These are phyloP conservation scores for Gymnopithys bicolor DNA, from an alignment of 2,797 vertebrate species.

Conservation along the genomic window DNA sequence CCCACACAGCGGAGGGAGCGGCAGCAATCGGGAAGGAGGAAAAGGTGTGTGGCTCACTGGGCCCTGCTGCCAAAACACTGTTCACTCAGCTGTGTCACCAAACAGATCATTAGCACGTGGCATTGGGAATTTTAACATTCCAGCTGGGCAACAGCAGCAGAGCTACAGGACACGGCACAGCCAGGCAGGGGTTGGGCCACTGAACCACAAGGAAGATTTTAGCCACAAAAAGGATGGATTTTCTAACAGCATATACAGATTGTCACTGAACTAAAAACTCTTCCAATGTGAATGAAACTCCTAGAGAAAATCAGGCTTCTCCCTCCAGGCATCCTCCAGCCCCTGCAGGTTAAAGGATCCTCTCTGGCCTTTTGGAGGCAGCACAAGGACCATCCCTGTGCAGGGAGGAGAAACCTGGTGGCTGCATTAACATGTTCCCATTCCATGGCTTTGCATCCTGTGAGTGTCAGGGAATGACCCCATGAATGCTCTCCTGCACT, in stretches of 20 bases:
- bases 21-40: not conserved
- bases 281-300: not conserved
- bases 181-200: not conserved
- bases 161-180: not conserved
- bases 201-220: not conserved
- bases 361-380: not conserved
- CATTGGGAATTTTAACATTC: not conserved
- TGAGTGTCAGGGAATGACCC: not conserved
- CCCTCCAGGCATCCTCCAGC: not conserved
- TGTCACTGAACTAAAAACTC: not conserved
- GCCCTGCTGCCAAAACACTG: slow-evolving; percentile 13
- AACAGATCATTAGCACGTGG: not conserved
- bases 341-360: not conserved
- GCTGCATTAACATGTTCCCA: not conserved
- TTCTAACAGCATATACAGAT: not conserved
- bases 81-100: not conserved
- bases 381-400: not conserved
- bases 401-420: not conserved
- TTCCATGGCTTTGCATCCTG: not conserved
- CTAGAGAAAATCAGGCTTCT: not conserved
- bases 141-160: not conserved
- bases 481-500: not conserved
- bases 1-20: not conserved
- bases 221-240: not conserved
- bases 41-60: not conserved